These are phyloP conservation scores for Phengaris alcon DNA, from an alignment of 2,888 invertebrate species.

Conservation along the genomic window DNA sequence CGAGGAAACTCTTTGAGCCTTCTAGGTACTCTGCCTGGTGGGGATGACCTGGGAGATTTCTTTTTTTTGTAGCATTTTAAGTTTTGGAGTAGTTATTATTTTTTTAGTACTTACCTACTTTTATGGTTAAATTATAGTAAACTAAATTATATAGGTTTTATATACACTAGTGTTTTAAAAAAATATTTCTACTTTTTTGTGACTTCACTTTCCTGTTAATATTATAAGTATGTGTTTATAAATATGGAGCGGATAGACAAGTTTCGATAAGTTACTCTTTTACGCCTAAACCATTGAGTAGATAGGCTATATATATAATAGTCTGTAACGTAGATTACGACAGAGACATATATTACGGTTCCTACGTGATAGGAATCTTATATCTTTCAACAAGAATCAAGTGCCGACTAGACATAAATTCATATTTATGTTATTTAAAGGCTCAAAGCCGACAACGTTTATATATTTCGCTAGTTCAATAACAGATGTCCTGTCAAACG, in stretches of 20 bases:
- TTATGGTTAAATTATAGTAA: too few relatives aligned
- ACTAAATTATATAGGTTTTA: too few relatives aligned
- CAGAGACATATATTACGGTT: not conserved
- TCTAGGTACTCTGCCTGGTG: too few relatives aligned
- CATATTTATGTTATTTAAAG: constrained; percentile 11
- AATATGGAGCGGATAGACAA: not conserved
- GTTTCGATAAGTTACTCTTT: not conserved
- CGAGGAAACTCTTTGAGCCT: too few relatives aligned
- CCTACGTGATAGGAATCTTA: not conserved
- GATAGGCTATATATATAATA: not conserved
- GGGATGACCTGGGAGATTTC: too few relatives aligned
- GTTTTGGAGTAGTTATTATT: too few relatives aligned
- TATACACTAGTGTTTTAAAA: too few relatives aligned
- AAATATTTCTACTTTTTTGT: too few relatives aligned
- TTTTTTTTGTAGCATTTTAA: too few relatives aligned
- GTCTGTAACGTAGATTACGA: not conserved
- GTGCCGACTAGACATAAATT: not conserved
- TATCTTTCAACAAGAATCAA: not conserved
- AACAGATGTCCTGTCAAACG: constrained; percentile 2
- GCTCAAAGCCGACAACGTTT: not conserved
- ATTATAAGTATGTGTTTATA: too few relatives aligned
- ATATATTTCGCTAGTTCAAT: not conserved
- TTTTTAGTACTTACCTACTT: too few relatives aligned
- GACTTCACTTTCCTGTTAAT: too few relatives aligned
- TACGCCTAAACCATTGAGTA: not conserved